A percentile compares a stretch with the other conserved stretches of the same genome.
Evolutionary conservation across 2,888 invertebrate genomes (phyloP).

Genomic region (Spisula subtruncata): DNA sequence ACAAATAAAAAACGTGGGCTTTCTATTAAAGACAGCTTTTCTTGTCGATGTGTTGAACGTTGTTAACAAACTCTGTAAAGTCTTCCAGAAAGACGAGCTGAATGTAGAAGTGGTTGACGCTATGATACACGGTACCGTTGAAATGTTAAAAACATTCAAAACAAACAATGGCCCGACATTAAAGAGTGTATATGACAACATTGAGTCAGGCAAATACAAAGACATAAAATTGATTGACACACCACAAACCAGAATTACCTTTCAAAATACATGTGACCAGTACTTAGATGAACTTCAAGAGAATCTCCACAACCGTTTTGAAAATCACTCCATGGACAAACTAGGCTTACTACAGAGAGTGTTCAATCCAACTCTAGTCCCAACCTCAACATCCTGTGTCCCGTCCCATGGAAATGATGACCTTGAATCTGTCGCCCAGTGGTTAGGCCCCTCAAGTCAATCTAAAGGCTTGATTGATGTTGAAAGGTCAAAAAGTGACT

Average conservation of each 20-base stretch:
- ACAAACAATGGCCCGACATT: conserved; percentile 36
- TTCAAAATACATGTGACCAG: conserved; percentile 40
- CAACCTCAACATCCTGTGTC: conserved; percentile 2
- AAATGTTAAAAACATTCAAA: conserved; percentile 31
- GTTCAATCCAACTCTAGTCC: conserved; percentile 51
- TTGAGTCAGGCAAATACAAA: conserved; percentile 37
- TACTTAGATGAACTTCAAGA: conserved; percentile 48
- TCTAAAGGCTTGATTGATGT: conserved; percentile 26
- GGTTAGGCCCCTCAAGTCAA: conserved; percentile 33
- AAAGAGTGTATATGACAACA: not conserved
- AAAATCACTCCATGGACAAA: conserved; percentile 52
- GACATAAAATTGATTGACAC: conserved; percentile 50
- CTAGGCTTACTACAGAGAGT: conserved; percentile 30
- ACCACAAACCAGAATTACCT: conserved; percentile 39
- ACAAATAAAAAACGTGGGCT: conserved; percentile 14
- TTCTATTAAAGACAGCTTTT: conserved; percentile 43
- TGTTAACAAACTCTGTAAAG: conserved; percentile 46
- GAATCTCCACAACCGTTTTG: conserved; percentile 53
- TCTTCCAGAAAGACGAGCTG: conserved; percentile 51
- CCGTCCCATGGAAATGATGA: conserved; percentile 29
- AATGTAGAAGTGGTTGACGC: conserved; percentile 45
- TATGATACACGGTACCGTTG: conserved; percentile 19
- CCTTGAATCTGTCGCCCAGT: conserved; percentile 9
- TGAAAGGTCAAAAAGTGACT: conserved; percentile 29
- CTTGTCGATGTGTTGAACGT: conserved; percentile 44